A percentile compares a stretch with the other conserved stretches of the same genome.
Conservation (phyloP, 2,888 invertebrate genomes). For the Perizoma flavofasciatum region DNA sequence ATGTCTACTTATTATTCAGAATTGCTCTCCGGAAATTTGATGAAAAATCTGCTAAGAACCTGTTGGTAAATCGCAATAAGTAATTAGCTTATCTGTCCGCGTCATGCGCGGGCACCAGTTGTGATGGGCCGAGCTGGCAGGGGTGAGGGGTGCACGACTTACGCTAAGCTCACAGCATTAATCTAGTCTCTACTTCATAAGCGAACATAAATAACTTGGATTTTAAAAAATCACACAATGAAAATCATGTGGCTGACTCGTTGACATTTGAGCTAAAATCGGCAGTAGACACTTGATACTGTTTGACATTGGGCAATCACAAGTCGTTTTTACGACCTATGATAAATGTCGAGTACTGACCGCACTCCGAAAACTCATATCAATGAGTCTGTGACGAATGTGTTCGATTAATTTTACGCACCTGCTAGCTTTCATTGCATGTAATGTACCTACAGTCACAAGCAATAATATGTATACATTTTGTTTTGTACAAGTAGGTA, state of each 20-base stretch:
- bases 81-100: slow-evolving; percentile 79
- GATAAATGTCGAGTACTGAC: slow-evolving; percentile 24
- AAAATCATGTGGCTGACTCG: slow-evolving; percentile 54
- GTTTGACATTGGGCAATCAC: slow-evolving; percentile 24
- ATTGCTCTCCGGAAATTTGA: slow-evolving; percentile 66
- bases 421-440: slow-evolving; percentile 19
- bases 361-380: slow-evolving; percentile 11
- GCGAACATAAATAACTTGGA: slow-evolving; percentile 65
- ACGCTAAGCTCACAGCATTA: slow-evolving; percentile 68
- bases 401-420: slow-evolving; percentile 25
- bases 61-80: slow-evolving; percentile 73
- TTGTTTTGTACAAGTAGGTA: background rate
- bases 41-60: slow-evolving; percentile 67
- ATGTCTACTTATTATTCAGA: slow-evolving; percentile 71
- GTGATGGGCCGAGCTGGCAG: slow-evolving; percentile 43
- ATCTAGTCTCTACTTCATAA: slow-evolving; percentile 72
- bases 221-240: slow-evolving; percentile 63
- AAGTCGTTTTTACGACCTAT: slow-evolving; percentile 27
- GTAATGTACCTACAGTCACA: background rate
- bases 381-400: slow-evolving; percentile 1
- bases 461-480: background rate
- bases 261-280: slow-evolving; percentile 40
- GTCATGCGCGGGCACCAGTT: slow-evolving; percentile 61
- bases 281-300: slow-evolving; percentile 14
- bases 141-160: slow-evolving; percentile 58